phyloP scores from a whole-genome alignment of 2,797 vertebrate genomes.

The Mergus octosetaceus region DNA sequence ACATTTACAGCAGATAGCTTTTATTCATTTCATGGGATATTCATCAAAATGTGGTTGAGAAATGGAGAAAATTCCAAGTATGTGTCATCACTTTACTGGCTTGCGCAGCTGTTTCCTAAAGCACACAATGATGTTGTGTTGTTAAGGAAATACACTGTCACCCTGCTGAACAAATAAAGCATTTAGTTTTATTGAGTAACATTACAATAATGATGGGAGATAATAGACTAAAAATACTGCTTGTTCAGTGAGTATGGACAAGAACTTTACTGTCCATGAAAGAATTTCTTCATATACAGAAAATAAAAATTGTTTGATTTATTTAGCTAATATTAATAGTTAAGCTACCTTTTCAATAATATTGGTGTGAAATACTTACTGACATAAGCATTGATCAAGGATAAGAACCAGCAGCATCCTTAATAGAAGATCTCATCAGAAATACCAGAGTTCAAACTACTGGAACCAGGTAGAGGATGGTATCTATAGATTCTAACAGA shows the following conservation, averaged over 20 bases:
- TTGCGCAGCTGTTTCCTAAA: slow-evolving; percentile 77
- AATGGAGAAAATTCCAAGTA: slow-evolving; percentile 79
- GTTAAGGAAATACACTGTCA: slow-evolving; percentile 75
- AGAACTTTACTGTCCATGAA: slow-evolving; percentile 61
- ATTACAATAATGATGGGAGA: slow-evolving; percentile 72
- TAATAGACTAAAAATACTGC: slow-evolving; percentile 70
- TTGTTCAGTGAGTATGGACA: slow-evolving; percentile 72
- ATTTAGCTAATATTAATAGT: slow-evolving; percentile 22
- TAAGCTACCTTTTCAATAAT: slow-evolving; percentile 45
- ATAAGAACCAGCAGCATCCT: background rate
- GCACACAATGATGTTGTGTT: slow-evolving; percentile 76
- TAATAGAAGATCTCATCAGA: background rate
- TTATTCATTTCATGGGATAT: slow-evolving; percentile 78
- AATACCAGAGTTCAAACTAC: background rate
- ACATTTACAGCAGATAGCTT: slow-evolving; percentile 76
- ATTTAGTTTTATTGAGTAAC: slow-evolving; percentile 74
- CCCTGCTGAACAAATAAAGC: slow-evolving; percentile 73
- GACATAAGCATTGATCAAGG: background rate
- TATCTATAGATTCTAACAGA: background rate
- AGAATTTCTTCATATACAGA: slow-evolving; percentile 38
- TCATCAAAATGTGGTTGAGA: slow-evolving; percentile 73
- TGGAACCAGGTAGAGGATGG: background rate
- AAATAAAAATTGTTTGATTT: slow-evolving; percentile 29
- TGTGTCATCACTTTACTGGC: slow-evolving; percentile 76
- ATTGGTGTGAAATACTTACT: slow-evolving; percentile 24